A percentile compares a stretch with the other conserved stretches of the same genome.
phyloP scores from a whole-genome alignment of 2,113 vertebrate species.

The Leucosticte australis region DNA sequence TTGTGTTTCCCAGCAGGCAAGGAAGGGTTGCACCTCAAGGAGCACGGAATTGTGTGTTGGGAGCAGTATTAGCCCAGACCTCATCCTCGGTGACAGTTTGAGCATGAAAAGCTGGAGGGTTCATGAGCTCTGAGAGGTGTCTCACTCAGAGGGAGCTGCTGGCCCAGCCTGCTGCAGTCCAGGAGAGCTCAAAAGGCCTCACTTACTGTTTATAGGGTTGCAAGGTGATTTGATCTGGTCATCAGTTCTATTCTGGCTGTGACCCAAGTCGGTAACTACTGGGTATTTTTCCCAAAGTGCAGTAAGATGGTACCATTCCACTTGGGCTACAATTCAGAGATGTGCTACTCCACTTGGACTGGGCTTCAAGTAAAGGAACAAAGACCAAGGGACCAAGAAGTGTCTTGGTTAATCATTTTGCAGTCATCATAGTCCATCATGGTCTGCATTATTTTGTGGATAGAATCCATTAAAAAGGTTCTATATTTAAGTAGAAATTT shows the following conservation, averaged over 20 bases:
- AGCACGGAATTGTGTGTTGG: not conserved
- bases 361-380: not conserved
- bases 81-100: not conserved
- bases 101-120: not conserved
- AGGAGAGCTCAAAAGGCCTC: not conserved
- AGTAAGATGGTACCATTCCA: not conserved
- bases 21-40: not conserved
- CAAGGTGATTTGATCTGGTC: not conserved
- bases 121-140: not conserved
- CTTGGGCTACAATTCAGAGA: not conserved
- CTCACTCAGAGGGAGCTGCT: too few species aligned
- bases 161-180: not conserved
- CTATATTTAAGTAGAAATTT: not conserved
- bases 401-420: not conserved
- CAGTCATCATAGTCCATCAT: accelerated
- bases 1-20: not conserved
- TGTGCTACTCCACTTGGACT: not conserved
- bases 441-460: not conserved
- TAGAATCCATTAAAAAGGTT: not conserved
- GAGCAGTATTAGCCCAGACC: not conserved
- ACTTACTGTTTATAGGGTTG: not conserved
- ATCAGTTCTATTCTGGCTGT: not conserved
- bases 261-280: not conserved
- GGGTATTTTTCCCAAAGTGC: not conserved
- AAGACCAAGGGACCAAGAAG: not conserved